Percentiles rank a stretch among this genome's conserved stretches.
These are phyloP conservation scores for Micrastur ruficollis DNA, from an alignment of 2,797 vertebrate genomes.

Conservation along the genomic window DNA sequence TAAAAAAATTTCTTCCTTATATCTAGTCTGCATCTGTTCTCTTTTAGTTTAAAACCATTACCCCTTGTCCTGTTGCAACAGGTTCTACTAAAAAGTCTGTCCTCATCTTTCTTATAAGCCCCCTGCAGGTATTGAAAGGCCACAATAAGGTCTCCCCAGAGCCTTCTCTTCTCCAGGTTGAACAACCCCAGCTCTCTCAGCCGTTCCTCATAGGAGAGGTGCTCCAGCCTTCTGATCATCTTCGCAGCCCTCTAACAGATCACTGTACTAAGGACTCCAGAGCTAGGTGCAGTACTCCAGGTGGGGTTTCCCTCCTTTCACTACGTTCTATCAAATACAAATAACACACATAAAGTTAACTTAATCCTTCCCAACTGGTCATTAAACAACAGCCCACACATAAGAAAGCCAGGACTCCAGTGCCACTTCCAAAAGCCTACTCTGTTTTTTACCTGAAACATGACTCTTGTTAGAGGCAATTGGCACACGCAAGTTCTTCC, in stretches of 20 bases:
- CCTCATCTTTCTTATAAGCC: background rate
- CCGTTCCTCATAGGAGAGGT: background rate
- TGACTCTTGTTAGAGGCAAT: background rate
- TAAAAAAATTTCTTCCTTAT: background rate
- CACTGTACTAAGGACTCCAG: background rate
- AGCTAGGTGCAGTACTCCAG: no score
- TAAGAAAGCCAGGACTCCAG: background rate
- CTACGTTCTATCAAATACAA: background rate
- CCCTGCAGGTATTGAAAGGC: background rate
- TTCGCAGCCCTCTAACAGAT: background rate
- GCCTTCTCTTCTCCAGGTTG: background rate
- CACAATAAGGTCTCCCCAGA: fast-evolving
- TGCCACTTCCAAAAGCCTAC: background rate
- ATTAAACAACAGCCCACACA: background rate
- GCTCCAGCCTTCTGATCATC: fast-evolving
- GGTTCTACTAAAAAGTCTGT: background rate
- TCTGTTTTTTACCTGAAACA: background rate
- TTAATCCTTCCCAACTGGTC: background rate
- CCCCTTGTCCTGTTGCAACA: background rate
- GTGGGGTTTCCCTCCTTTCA: background rate
- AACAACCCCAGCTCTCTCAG: background rate
- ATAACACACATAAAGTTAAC: background rate
- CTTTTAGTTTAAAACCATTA: background rate
- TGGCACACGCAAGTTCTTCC: background rate
- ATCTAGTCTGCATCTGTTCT: no score